Conservation (phyloP, 2,113 vertebrate species). For the Gnathonemus echidnorhynchus region DNA sequence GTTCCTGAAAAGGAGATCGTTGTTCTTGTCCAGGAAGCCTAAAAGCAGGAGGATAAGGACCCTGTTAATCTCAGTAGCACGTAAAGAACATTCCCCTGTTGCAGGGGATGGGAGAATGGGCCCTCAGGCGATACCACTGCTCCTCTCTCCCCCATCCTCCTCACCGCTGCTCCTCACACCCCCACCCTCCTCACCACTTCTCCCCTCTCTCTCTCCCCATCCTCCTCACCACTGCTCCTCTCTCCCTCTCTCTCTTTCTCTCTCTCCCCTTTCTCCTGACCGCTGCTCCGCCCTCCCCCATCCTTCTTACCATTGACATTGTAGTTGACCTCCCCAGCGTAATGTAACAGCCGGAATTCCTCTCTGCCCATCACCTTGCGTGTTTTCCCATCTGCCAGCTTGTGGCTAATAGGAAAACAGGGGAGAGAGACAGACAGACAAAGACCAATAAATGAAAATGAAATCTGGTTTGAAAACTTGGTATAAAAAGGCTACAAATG, state of each 20-base stretch:
- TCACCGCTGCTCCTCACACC: not conserved
- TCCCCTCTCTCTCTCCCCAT: not conserved
- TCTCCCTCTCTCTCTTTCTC: no score
- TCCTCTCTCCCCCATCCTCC: no score
- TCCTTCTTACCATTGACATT: conserved; percentile 72
- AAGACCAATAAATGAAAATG: not conserved
- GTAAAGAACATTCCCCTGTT: not conserved
- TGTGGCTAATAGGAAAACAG: conserved; percentile 69
- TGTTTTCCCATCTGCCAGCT: conserved; percentile 88
- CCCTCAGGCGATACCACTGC: not conserved
- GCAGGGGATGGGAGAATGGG: not conserved
- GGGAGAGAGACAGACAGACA: not conserved
- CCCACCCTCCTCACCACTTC: not conserved
- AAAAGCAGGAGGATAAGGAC: conserved; percentile 31
- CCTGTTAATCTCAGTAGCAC: not conserved
- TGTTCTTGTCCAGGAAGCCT: conserved; percentile 99
- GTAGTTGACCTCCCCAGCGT: conserved; percentile 96
- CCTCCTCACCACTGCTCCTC: no score
- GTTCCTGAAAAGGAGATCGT: conserved; percentile 95
- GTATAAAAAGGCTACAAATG: not conserved
- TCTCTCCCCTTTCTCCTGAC: no score
- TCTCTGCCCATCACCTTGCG: conserved; percentile 84
- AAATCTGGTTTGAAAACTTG: not conserved
- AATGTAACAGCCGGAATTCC: conserved; percentile 87
- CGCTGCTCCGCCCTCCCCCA: not conserved